Evolutionary conservation across 2,113 vertebrate species (phyloP).

Genomic region (Chaetodon trifascialis): DNA sequence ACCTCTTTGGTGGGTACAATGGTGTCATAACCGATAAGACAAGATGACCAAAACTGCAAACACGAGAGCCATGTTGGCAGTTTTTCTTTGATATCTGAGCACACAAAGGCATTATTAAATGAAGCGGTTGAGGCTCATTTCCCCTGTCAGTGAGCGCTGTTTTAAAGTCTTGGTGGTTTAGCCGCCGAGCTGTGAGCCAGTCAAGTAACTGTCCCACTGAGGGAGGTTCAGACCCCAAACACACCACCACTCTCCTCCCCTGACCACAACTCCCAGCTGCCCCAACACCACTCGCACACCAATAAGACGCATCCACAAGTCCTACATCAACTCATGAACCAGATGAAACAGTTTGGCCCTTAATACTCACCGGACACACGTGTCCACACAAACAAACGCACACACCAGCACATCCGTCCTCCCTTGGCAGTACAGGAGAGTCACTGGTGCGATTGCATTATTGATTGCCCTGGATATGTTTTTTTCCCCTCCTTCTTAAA

Average conservation of each 20-base stretch:
- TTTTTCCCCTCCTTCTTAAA: constrained; percentile 83
- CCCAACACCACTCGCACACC: constrained; percentile 31
- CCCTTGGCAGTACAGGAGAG: constrained; percentile 55
- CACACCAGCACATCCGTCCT: constrained; percentile 38
- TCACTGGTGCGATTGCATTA: constrained; percentile 82
- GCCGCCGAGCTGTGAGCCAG: constrained; percentile 59
- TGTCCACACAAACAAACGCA: constrained; percentile 14
- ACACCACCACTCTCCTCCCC: constrained; percentile 34
- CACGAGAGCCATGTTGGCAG: background rate
- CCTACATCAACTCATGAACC: constrained; percentile 19
- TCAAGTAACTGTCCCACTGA: constrained; percentile 66
- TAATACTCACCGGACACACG: constrained; percentile 40
- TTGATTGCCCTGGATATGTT: constrained; percentile 88
- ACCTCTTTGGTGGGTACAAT: background rate
- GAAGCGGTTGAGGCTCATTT: constrained; percentile 13
- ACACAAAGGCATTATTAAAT: constrained; percentile 32
- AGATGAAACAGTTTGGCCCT: constrained; percentile 51
- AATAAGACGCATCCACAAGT: constrained; percentile 19
- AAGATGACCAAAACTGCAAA: background rate
- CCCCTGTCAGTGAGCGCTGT: constrained; percentile 14
- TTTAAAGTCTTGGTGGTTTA: constrained; percentile 61
- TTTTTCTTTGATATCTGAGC: background rate
- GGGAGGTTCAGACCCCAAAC: constrained; percentile 72
- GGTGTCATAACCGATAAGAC: background rate
- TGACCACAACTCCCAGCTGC: constrained; percentile 73